Percentiles rank a stretch among this genome's conserved stretches.
Conservation (phyloP, 2,888 invertebrate genomes). For the Acrocyrtus sp. region DNA sequence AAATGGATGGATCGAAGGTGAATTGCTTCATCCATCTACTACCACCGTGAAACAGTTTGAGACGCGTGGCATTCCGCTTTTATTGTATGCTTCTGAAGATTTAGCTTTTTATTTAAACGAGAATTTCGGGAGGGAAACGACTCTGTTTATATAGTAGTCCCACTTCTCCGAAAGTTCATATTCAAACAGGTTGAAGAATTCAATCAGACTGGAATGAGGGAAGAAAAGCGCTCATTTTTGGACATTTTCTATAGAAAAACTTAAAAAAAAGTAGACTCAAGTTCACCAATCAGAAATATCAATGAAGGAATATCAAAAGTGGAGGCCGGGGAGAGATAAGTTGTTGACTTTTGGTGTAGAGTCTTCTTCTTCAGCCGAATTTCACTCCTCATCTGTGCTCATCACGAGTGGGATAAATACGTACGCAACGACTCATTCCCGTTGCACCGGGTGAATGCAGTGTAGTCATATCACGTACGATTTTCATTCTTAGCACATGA, state of each 20-base stretch:
- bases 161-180: no score
- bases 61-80: background rate
- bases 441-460: background rate
- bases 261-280: no score
- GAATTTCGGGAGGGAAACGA: no score
- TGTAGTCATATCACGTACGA: background rate
- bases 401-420: background rate
- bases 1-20: constrained; percentile 5
- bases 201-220: constrained; percentile 35
- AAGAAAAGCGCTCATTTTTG: background rate
- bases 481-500: background rate
- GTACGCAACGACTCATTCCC: no score
- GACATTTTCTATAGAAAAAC: background rate
- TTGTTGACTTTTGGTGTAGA: background rate
- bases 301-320: no score
- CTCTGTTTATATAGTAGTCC: no score
- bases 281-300: background rate
- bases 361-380: background rate
- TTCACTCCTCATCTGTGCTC: background rate
- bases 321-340: background rate
- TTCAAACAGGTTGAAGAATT: constrained; percentile 53
- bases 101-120: no score
- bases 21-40: constrained; percentile 9
- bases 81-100: no score
- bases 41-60: background rate